Percentiles rank a stretch among this genome's conserved stretches.
These are phyloP conservation scores for Seira sanloemensis DNA, from an alignment of 2,888 invertebrate genomes.

Conservation along the genomic window DNA sequence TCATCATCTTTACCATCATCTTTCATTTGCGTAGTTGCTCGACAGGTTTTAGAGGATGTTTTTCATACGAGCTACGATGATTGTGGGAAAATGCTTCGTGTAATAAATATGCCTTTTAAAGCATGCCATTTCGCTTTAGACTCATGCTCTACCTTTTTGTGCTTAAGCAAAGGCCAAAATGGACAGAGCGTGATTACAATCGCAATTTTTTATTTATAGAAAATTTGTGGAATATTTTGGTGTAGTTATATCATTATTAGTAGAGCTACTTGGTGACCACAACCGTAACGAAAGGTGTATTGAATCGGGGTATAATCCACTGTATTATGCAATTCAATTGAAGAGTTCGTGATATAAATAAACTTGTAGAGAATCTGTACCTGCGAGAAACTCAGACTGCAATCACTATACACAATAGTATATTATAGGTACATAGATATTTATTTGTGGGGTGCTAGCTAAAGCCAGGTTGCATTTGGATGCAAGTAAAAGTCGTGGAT, in stretches of 20 bases:
- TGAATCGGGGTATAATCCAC: too few relatives aligned
- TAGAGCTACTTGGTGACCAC: background rate
- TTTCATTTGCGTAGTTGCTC: conserved; percentile 47
- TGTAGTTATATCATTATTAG: background rate
- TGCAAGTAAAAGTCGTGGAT: background rate
- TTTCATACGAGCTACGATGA: conserved; percentile 24
- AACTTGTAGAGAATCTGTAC: conserved; percentile 5
- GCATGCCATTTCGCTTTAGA: background rate
- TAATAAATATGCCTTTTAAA: background rate
- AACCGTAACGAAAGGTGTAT: background rate
- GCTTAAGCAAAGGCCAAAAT: background rate
- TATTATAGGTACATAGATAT: background rate
- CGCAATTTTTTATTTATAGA: conserved; percentile 14
- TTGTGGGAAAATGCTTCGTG: conserved; percentile 24
- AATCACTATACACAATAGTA: too few relatives aligned
- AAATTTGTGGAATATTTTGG: conserved; percentile 9
- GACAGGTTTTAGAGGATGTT: conserved; percentile 57
- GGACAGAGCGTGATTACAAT: conserved; percentile 1
- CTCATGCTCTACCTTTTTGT: background rate
- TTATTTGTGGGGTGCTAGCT: background rate
- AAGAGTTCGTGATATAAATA: conserved; percentile 8
- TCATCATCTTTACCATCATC: conserved; percentile 7
- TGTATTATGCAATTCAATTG: conserved; percentile 4
- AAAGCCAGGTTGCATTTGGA: background rate
- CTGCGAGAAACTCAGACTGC: background rate